Evolutionary conservation across 2,888 invertebrate genomes (phyloP).

Genomic region (Conus canariensis): DNA sequence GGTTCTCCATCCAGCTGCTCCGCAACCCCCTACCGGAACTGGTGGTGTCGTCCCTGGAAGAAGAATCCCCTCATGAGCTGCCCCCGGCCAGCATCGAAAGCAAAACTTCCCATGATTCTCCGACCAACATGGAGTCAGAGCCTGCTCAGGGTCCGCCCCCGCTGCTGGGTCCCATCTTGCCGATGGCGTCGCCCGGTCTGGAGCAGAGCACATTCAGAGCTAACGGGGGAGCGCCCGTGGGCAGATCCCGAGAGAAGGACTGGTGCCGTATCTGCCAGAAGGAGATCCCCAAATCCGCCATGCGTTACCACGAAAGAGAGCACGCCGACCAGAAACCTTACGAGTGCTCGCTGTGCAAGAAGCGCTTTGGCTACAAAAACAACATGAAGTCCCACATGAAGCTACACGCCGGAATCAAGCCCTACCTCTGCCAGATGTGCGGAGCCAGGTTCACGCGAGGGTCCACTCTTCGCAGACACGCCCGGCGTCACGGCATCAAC

Average conservation of each 20-base stretch:
- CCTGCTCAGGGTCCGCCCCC: background rate
- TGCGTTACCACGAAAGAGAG: slow-evolving; percentile 69
- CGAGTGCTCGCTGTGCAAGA: slow-evolving; percentile 71
- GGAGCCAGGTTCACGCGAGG: slow-evolving; percentile 74
- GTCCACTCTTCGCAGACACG: slow-evolving; percentile 71
- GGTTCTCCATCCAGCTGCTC: slow-evolving; percentile 62
- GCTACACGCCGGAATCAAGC: slow-evolving; percentile 72
- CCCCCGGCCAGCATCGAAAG: slow-evolving; percentile 26
- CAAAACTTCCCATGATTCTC: slow-evolving; percentile 31
- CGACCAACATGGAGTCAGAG: slow-evolving; percentile 18
- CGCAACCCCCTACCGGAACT: background rate
- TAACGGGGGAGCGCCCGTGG: background rate
- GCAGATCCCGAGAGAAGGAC: slow-evolving; percentile 61
- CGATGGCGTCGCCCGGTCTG: background rate
- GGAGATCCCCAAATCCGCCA: slow-evolving; percentile 68
- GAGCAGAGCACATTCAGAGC: background rate
- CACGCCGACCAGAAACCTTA: slow-evolving; percentile 74
- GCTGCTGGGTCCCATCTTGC: slow-evolving; percentile 4
- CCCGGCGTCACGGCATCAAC: slow-evolving; percentile 68
- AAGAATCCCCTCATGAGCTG: background rate
- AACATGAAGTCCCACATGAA: slow-evolving; percentile 76
- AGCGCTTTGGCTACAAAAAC: slow-evolving; percentile 74
- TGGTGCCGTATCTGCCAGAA: slow-evolving; percentile 70
- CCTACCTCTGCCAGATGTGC: slow-evolving; percentile 72
- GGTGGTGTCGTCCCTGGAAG: background rate